Evolutionary conservation across 2,113 vertebrate genomes (phyloP).

Genomic region (Brevimyrus niger): DNA sequence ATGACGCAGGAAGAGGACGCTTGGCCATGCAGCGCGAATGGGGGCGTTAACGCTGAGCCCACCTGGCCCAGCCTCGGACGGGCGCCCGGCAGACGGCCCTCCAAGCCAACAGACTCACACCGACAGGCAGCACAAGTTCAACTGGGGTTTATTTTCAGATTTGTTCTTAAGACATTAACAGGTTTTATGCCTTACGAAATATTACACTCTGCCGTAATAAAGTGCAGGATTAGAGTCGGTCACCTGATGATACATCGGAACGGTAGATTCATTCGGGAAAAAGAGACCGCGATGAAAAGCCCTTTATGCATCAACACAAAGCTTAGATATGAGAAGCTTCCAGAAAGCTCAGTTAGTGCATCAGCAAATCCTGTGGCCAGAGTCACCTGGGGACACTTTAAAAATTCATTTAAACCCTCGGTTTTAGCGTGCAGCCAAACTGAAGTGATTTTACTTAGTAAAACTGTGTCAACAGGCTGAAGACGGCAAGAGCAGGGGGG

Average conservation of each 20-base stretch:
- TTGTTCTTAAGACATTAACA: conserved; percentile 80
- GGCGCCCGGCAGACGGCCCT: not conserved
- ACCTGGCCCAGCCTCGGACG: not conserved
- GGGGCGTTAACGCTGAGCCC: not conserved
- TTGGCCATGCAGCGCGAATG: conserved; percentile 28
- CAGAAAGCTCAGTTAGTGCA: conserved; percentile 41
- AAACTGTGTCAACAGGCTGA: conserved; percentile 24
- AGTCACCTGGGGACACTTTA: not conserved
- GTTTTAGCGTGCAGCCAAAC: conserved; percentile 21
- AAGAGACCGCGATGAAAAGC: conserved; percentile 67
- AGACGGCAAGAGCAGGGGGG: not conserved
- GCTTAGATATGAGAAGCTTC: conserved; percentile 66
- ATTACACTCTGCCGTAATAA: conserved; percentile 80
- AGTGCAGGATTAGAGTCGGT: conserved; percentile 89
- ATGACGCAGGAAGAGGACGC: conserved; percentile 14
- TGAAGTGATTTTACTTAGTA: conserved; percentile 28
- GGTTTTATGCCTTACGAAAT: conserved; percentile 74
- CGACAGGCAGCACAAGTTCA: conserved; percentile 44
- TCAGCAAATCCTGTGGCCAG: conserved; percentile 16
- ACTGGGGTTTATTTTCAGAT: conserved; percentile 80
- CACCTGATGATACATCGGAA: conserved; percentile 73
- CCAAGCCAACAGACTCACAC: not conserved
- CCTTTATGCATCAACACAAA: conserved; percentile 82
- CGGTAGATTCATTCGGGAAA: conserved; percentile 58
- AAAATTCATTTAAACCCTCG: conserved; percentile 1